phyloP scores from a whole-genome alignment of 2,113 vertebrate genomes.

The Peromyscus californicus region DNA sequence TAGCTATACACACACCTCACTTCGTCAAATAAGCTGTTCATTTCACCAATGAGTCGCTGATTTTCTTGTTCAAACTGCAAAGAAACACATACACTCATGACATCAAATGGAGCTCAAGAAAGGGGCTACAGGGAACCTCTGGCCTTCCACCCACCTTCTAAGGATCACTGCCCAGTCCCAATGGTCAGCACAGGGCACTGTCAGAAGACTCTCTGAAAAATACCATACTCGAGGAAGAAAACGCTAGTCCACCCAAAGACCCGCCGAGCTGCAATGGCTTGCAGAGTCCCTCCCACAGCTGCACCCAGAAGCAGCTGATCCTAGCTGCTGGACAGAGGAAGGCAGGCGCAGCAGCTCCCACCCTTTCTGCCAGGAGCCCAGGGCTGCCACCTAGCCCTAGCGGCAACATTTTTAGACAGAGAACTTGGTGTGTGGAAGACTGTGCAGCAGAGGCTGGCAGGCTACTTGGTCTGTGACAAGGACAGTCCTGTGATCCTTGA shows the following conservation, averaged over 20 bases:
- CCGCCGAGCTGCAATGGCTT: neutral
- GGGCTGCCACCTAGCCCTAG: neutral
- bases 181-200: neutral
- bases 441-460: neutral
- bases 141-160: neutral
- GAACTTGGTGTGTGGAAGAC: neutral
- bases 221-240: neutral
- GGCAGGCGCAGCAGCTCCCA: neutral
- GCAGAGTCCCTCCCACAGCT: fast-evolving
- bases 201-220: neutral
- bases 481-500: neutral
- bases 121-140: neutral
- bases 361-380: fast-evolving
- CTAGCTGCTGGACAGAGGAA: neutral
- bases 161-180: fast-evolving
- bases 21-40: constrained; percentile 98
- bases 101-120: neutral
- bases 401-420: neutral
- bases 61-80: constrained; percentile 98
- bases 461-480: neutral
- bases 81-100: neutral
- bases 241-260: neutral
- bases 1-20: constrained; percentile 93
- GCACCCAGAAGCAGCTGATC: fast-evolving
- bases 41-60: constrained; percentile 95